phyloP scores from a whole-genome alignment of 23 tunicate species.

The Pegea sp. region DNA sequence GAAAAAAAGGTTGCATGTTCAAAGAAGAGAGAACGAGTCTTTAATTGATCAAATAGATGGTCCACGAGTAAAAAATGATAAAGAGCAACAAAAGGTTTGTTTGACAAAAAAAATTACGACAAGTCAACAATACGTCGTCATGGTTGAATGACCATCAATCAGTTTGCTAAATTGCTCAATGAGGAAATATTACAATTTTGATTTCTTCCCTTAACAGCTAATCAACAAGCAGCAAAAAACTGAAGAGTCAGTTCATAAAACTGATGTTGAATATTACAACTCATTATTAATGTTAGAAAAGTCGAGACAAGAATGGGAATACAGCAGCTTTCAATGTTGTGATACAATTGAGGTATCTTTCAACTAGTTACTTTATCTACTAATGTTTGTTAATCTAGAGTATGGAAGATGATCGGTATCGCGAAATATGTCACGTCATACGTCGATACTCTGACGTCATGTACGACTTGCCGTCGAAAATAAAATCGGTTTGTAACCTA shows the following conservation, averaged over 20 bases:
- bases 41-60: conserved; percentile 45
- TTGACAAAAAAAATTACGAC: neutral
- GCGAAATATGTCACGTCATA: conserved; percentile 11
- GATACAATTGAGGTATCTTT: conserved; percentile 18
- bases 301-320: conserved; percentile 45
- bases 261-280: conserved; percentile 52
- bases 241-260: conserved; percentile 8
- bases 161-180: too few relatives aligned
- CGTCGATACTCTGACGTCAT: conserved; percentile 22
- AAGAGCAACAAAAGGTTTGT: conserved; percentile 49
- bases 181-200: too few relatives aligned
- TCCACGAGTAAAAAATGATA: conserved; percentile 51
- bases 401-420: conserved; percentile 26
- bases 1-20: conserved; percentile 28
- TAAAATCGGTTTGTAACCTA: conserved; percentile 14
- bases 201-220: too few relatives aligned
- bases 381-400: conserved; percentile 6
- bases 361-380: neutral
- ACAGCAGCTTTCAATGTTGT: conserved; percentile 40
- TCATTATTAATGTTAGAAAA: conserved; percentile 29
- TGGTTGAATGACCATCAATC: neutral
- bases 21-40: conserved; percentile 27
- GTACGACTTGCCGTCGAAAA: conserved; percentile 30
- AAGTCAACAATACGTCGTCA: neutral
- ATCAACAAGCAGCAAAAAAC: conserved; percentile 22